A percentile compares a stretch with the other conserved stretches of the same genome.
phyloP scores from a whole-genome alignment of 1,140 invertebrate species.

The Eupristina koningsbergeri region DNA sequence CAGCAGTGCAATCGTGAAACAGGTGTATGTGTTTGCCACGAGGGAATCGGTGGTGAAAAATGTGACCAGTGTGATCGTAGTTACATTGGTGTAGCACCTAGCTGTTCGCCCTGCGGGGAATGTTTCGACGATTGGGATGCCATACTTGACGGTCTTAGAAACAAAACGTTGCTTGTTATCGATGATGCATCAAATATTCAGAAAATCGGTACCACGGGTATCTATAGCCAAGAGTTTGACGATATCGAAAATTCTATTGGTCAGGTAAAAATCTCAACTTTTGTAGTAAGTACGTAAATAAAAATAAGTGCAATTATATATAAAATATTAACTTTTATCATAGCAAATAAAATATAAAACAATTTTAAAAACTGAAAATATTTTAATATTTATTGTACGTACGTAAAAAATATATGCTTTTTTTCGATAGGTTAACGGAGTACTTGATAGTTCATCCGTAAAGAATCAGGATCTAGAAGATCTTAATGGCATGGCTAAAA shows the following conservation, averaged over 20 bases:
- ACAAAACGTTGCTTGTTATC: slow-evolving; percentile 83
- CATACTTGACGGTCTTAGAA: slow-evolving; percentile 84
- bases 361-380: no score
- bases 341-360: no score
- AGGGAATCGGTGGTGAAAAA: slow-evolving; percentile 94
- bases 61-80: slow-evolving; percentile 97
- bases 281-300: not conserved
- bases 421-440: slow-evolving; percentile 74
- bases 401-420: not conserved
- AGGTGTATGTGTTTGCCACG: slow-evolving; percentile 90
- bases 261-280: slow-evolving; percentile 67
- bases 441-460: slow-evolving; percentile 84
- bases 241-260: slow-evolving; percentile 89
- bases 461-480: slow-evolving; percentile 83
- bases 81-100: slow-evolving; percentile 90
- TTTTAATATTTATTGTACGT: not conserved
- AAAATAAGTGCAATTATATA: not conserved
- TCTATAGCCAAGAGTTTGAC: slow-evolving; percentile 94
- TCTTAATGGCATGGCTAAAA: slow-evolving; percentile 74
- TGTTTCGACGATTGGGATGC: slow-evolving; percentile 99
- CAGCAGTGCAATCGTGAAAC: slow-evolving; percentile 89
- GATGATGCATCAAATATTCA: slow-evolving; percentile 92
- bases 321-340: no score
- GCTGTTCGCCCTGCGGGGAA: slow-evolving; percentile 96
- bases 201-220: slow-evolving; percentile 92